phyloP scores from a whole-genome alignment of 2,113 vertebrate species.

The Tilapia sparmanii region DNA sequence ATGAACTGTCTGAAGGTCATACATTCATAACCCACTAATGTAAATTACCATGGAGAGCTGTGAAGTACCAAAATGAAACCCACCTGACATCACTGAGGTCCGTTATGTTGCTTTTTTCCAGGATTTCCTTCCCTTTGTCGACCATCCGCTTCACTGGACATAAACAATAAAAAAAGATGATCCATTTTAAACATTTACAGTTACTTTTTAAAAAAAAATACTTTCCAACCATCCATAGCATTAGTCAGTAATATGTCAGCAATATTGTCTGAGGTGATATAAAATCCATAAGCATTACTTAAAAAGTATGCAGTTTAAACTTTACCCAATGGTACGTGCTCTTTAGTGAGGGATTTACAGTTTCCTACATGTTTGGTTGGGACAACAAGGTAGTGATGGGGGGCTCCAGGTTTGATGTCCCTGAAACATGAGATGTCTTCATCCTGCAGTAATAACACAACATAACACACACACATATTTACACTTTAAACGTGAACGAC shows the following conservation, averaged over 20 bases:
- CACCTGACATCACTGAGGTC: constrained; percentile 87
- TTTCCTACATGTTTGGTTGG: constrained; percentile 87
- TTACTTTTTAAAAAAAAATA: background rate
- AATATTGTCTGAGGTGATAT: background rate
- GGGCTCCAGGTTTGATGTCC: constrained; percentile 86
- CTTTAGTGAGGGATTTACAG: constrained; percentile 82
- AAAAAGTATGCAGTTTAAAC: background rate
- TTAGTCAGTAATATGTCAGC: background rate
- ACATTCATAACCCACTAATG: background rate
- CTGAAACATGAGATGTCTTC: constrained; percentile 88
- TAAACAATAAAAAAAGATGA: background rate
- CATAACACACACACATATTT: background rate
- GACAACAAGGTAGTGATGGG: constrained; percentile 92
- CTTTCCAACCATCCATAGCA: background rate
- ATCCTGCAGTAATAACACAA: constrained; percentile 63
- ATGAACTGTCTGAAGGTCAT: background rate
- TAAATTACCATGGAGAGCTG: background rate
- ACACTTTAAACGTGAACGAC: background rate
- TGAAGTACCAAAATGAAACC: background rate
- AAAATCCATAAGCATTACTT: background rate
- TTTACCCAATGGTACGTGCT: constrained; percentile 82
- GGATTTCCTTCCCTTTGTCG: constrained; percentile 80
- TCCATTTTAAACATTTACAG: background rate
- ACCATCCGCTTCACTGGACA: constrained; percentile 84
- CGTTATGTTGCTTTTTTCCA: constrained; percentile 80